Conservation (phyloP, 2,888 invertebrate genomes). For the Meteorus cinctellus region DNA sequence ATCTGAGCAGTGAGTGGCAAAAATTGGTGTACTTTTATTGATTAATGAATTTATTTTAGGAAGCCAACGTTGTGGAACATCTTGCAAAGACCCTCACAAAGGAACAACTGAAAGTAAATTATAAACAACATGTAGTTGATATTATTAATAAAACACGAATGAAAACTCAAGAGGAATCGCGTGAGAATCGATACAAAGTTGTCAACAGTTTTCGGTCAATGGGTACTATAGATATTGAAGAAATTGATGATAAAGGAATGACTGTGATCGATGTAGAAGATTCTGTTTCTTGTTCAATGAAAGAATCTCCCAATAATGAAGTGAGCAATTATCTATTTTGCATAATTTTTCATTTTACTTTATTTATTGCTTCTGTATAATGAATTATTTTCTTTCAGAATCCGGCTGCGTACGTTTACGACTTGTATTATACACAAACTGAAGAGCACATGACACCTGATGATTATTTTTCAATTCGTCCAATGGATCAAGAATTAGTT, state of each 20-base stretch:
- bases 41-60: constrained; percentile 64
- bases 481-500: constrained; percentile 71
- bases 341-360: constrained; percentile 3
- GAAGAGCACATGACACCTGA: constrained; percentile 74
- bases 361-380: not conserved
- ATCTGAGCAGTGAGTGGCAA: too few relatives aligned
- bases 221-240: constrained; percentile 55
- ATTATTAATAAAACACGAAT: constrained; percentile 73
- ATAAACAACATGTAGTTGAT: constrained; percentile 74
- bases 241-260: constrained; percentile 63
- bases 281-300: constrained; percentile 45
- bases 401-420: constrained; percentile 76
- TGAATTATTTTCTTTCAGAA: constrained; percentile 51
- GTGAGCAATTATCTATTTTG: constrained; percentile 39
- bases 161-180: constrained; percentile 73
- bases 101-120: constrained; percentile 74
- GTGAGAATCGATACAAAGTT: constrained; percentile 77
- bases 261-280: constrained; percentile 79
- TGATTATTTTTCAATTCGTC: constrained; percentile 71
- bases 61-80: constrained; percentile 65
- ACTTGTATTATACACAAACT: constrained; percentile 78
- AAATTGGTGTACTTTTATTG: too few relatives aligned
- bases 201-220: constrained; percentile 77
- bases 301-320: constrained; percentile 38
- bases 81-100: constrained; percentile 73